These are phyloP conservation scores for Drosophila virilis DNA, from an alignment of 1,140 invertebrate species.

Conservation along the genomic window DNA sequence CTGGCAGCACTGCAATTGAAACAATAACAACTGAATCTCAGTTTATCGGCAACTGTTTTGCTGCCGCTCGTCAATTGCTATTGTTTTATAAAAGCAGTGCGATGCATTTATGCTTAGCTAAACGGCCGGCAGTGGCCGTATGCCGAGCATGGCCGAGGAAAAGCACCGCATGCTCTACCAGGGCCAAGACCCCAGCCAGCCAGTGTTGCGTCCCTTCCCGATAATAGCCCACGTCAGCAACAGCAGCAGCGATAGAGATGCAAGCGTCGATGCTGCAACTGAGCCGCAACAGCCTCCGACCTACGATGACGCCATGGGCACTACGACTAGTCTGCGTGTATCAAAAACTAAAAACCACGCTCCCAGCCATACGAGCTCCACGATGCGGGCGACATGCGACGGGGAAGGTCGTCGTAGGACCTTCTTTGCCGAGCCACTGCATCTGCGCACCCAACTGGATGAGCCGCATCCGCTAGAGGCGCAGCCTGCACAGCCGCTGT, in stretches of 20 bases:
- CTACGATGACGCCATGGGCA: conserved; percentile 48
- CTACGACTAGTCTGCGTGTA: not conserved
- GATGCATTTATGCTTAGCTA: not conserved
- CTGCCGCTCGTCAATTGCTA: not conserved
- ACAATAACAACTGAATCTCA: conserved; percentile 12
- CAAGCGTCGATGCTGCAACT: not conserved
- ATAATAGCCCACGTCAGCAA: conserved; percentile 4
- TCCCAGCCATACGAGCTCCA: not conserved
- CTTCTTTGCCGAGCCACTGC: conserved; percentile 32
- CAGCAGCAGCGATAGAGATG: not conserved
- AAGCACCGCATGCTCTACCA: conserved; percentile 66
- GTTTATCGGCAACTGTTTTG: conserved; percentile 62
- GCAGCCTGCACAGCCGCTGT: not conserved
- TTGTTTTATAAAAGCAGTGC: conserved; percentile 20
- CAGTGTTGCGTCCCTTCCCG: not conserved
- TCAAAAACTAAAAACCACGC: not conserved
- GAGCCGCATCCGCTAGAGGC: not conserved
- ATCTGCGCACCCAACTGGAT: conserved; percentile 11
- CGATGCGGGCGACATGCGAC: not conserved
- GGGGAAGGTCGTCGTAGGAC: conserved; percentile 16
- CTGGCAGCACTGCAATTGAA: not conserved
- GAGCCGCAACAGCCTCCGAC: conserved; percentile 30
- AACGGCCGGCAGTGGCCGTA: conserved; percentile 24
- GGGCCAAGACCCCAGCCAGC: conserved; percentile 46
- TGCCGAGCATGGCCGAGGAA: conserved; percentile 46